Evolutionary conservation across 2,113 vertebrate species (phyloP), one percentile per base, ranked within the genome.

Genomic region (Xiphorhynchus elegans): DNA sequence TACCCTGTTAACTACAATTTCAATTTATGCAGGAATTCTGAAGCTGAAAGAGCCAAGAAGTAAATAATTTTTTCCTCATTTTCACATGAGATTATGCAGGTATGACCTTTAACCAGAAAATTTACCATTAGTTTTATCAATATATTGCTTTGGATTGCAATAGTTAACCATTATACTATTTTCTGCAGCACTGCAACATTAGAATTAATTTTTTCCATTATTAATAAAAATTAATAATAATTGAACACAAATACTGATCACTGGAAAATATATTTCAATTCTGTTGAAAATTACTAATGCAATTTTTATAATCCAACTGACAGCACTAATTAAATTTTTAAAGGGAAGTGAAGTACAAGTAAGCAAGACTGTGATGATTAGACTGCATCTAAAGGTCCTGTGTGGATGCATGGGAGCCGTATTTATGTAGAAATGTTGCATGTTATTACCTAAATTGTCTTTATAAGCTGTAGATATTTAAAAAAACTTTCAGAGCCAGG

Each of bases 141-240:
- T 47, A 67, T 73, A 74, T 73, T 89, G 46, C 20, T 92, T 95
- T 81, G 44, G 14, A 67, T 93, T 85, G 56, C 42, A 90, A 73
- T 58, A 86, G 44, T 85, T 94, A 88, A 60, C 39, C 74, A 72
- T 79, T 56, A 60, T 69, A 31, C 10, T 93, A 35, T 90, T 95
- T 96, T 86, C 92, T 95, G 31, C 40, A 96, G 68, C 49, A 60
- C 7, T 80, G 31, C 42, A 93, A 47, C 19, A 76, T 31, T 87
- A 79, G 10, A 89, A 83, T 66, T 52, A 40, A 11, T 42, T 66
- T 74, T 82, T 70, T 44, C 10, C 35, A 39, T n/a, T 62, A n/a
- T 69, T 42, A 58, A 59, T 49, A 49, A 84, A 74, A 70, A 31
- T 8, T 40, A 8, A 31, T 44, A 56, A 4, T 11, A 73, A 23